These are phyloP conservation scores for Catostylus mosaicus DNA, from an alignment of 30 jellyfish, hydroid and myxozoan genomes.

Conservation along the genomic window DNA sequence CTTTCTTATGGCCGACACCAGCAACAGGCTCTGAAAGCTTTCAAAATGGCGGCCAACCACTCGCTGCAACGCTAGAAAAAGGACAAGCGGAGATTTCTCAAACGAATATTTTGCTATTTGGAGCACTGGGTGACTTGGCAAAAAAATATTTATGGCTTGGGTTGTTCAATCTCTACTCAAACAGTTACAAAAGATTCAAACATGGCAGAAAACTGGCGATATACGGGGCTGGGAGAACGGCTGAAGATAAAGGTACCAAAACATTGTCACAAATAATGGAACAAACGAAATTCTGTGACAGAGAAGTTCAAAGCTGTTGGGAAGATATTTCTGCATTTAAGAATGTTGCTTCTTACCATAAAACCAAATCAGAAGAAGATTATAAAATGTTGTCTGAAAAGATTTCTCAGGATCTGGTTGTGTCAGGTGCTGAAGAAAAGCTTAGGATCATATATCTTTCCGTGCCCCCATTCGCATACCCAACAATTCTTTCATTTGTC, in stretches of 20 bases:
- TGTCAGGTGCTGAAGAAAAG: neutral
- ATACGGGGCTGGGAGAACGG: conserved; percentile 58
- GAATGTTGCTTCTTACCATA: conserved; percentile 14
- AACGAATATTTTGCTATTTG: conserved; percentile 60
- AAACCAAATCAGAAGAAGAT: conserved; percentile 32
- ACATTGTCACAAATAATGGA: conserved; percentile 8
- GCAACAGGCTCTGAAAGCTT: neutral
- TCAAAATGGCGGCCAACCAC: neutral
- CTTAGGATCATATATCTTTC: conserved; percentile 53
- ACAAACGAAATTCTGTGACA: neutral
- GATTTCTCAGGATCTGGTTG: neutral
- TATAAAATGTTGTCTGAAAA: neutral
- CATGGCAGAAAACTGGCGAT: conserved; percentile 2
- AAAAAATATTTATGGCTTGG: conserved; percentile 74
- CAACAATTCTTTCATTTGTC: conserved; percentile 20
- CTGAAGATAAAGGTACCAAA: neutral
- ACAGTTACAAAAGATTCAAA: neutral
- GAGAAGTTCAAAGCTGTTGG: neutral
- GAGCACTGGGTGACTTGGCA: conserved; percentile 75
- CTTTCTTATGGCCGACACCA: neutral
- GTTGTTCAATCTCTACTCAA: conserved; percentile 18
- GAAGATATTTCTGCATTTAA: neutral
- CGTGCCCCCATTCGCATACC: conserved; percentile 79
- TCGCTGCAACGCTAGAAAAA: neutral
- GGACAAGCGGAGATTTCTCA: neutral